Conservation (phyloP, 1,140 invertebrate genomes). For the Diorhabda elongata region DNA sequence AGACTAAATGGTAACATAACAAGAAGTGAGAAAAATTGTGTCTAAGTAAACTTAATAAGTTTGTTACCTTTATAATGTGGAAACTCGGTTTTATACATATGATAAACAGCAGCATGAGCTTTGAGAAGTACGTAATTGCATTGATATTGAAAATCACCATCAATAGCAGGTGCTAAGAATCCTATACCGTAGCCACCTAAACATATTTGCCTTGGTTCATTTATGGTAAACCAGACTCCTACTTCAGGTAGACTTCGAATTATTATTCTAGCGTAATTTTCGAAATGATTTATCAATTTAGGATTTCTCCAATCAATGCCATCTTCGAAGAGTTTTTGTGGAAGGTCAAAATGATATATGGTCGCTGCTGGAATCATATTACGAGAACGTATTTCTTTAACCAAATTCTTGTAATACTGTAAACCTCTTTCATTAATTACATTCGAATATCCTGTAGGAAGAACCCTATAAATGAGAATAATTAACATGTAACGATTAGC, state of each 20-base stretch:
- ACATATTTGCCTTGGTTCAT: slow-evolving; percentile 39
- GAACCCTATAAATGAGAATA: not conserved
- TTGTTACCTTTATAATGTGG: slow-evolving; percentile 42
- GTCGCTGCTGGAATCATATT: not conserved
- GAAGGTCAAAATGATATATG: slow-evolving; percentile 2
- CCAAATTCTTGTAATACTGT: not conserved
- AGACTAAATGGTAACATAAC: too few relatives aligned
- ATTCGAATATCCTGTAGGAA: slow-evolving; percentile 2
- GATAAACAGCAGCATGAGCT: slow-evolving; percentile 52
- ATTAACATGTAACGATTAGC: too few relatives aligned
- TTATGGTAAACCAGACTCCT: slow-evolving; percentile 43
- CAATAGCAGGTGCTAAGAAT: slow-evolving; percentile 35
- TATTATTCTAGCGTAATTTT: not conserved
- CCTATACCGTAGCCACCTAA: slow-evolving; percentile 25
- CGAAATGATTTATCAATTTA: not conserved
- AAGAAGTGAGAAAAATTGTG: too few relatives aligned
- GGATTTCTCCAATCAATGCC: slow-evolving; percentile 26
- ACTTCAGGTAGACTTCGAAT: slow-evolving; percentile 43
- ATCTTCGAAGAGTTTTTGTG: slow-evolving; percentile 6
- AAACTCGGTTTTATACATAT: slow-evolving; percentile 51
- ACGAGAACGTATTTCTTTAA: not conserved
- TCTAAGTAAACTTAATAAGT: not conserved
- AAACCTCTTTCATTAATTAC: slow-evolving; percentile 3
- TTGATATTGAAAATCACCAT: slow-evolving; percentile 52
- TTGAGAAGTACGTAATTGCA: slow-evolving; percentile 53